Evolutionary conservation across 2,797 vertebrate species (phyloP).

Genomic region (Chanos chanos): DNA sequence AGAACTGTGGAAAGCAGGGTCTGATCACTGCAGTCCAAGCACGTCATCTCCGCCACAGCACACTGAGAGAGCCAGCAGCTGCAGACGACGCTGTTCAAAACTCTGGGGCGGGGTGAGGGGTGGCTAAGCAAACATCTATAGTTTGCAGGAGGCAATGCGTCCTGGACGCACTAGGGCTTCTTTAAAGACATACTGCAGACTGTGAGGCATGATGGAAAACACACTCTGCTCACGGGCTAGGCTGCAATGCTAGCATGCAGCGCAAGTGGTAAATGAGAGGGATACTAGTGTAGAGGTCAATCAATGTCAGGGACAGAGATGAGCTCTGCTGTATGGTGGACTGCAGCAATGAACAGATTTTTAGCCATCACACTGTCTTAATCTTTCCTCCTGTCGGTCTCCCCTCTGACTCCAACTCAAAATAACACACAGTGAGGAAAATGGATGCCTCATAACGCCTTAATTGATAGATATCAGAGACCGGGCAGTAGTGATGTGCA

Average conservation of each 20-base stretch:
- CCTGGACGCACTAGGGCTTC: too few species aligned
- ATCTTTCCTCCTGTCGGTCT: slow-evolving; percentile 20
- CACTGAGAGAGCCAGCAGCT: slow-evolving; percentile 38
- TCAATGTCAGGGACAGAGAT: not conserved
- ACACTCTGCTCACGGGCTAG: too few species aligned
- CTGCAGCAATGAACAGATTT: slow-evolving; percentile 31
- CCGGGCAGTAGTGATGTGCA: too few species aligned
- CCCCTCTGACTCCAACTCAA: slow-evolving; percentile 19
- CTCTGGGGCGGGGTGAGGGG: too few species aligned
- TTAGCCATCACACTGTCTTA: slow-evolving; percentile 24
- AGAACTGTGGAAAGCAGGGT: slow-evolving; percentile 55
- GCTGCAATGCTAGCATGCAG: too few species aligned
- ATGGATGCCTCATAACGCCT: slow-evolving; percentile 3
- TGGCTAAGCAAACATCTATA: too few species aligned
- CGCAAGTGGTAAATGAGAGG: not conserved
- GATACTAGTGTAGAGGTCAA: not conserved
- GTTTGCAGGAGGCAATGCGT: not conserved
- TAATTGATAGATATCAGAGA: slow-evolving; percentile 29
- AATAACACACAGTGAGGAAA: not conserved
- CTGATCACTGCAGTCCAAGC: slow-evolving; percentile 45
- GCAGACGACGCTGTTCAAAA: slow-evolving; percentile 21
- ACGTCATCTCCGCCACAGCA: slow-evolving; percentile 42
- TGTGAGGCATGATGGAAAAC: too few species aligned
- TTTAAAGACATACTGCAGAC: too few species aligned
- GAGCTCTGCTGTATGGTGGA: slow-evolving; percentile 1